Conservation (phyloP, 2,888 invertebrate species). For the Nomada flava region DNA sequence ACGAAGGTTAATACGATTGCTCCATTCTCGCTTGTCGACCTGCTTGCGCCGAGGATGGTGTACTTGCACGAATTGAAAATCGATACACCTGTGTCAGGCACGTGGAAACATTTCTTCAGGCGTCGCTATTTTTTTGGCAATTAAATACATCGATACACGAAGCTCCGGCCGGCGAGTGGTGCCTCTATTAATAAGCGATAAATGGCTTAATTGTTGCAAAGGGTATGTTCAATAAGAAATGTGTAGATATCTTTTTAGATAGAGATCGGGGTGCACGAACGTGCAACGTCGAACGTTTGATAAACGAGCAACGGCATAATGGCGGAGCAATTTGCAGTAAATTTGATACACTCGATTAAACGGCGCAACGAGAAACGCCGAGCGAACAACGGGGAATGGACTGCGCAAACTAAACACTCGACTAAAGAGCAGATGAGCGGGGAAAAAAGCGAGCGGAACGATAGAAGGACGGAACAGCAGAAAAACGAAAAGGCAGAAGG, state of each 20-base stretch:
- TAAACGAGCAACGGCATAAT: neutral
- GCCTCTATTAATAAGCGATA: neutral
- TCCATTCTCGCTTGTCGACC: neutral
- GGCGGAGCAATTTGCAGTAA: neutral
- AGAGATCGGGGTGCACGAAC: neutral
- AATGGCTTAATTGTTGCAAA: neutral
- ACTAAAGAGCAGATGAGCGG: too few relatives aligned
- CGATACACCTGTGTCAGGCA: neutral
- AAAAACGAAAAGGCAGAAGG: neutral
- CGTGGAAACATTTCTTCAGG: neutral
- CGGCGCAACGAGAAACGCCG: neutral
- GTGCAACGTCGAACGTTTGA: neutral
- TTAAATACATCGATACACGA: too few relatives aligned
- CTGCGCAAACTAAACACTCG: neutral
- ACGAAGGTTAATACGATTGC: conserved; percentile 23
- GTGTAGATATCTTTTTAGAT: neutral
- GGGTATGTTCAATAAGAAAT: neutral
- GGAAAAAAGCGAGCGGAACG: too few relatives aligned
- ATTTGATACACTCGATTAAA: neutral
- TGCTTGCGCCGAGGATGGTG: conserved; percentile 9
- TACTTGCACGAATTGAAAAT: conserved; percentile 24
- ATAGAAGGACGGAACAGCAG: neutral
- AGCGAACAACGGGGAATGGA: neutral
- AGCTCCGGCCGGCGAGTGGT: neutral
- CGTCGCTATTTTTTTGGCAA: too few relatives aligned